Evolutionary conservation across 2,888 invertebrate species (phyloP).

Genomic region (Drosophila mayaguana): DNA sequence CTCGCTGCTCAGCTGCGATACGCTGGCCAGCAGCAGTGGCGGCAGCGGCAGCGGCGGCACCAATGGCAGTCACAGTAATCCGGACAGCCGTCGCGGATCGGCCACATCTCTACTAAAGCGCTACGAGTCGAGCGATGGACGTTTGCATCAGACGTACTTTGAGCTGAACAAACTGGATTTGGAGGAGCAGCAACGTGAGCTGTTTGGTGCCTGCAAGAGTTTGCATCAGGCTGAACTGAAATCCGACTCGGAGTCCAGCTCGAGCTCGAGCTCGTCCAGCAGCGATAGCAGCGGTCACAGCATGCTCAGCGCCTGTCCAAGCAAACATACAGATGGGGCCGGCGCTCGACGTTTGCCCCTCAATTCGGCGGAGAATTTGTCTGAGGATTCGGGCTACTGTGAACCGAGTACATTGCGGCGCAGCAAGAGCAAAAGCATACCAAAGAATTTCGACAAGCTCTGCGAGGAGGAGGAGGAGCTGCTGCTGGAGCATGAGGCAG

Average conservation of each 20-base stretch:
- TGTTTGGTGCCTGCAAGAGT: conserved; percentile 56
- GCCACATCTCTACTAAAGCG: conserved; percentile 81
- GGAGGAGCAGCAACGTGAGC: conserved; percentile 67
- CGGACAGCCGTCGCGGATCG: conserved; percentile 81
- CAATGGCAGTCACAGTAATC: conserved; percentile 66
- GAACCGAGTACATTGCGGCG: conserved; percentile 85
- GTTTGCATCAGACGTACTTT: conserved; percentile 84
- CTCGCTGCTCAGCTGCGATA: conserved; percentile 82
- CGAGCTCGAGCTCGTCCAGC: conserved; percentile 63
- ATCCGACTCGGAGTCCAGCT: conserved; percentile 75
- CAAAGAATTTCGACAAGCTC: conserved; percentile 85
- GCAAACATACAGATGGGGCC: conserved; percentile 52
- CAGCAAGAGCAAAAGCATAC: conserved; percentile 85
- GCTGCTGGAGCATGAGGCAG: conserved; percentile 28
- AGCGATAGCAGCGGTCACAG: conserved; percentile 71
- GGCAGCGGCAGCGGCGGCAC: conserved; percentile 39
- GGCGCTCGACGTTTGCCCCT: conserved; percentile 82
- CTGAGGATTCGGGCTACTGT: conserved; percentile 92
- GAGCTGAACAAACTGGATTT: conserved; percentile 84
- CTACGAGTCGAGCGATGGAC: conserved; percentile 83
- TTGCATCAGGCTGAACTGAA: conserved; percentile 64
- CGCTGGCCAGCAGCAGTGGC: conserved; percentile 30
- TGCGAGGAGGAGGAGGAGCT: conserved; percentile 82
- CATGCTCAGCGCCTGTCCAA: conserved; percentile 64
- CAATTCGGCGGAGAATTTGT: conserved; percentile 91